Evolutionary conservation across 2,888 invertebrate genomes (phyloP).

Genomic region (Lasioglossum leucozonium): DNA sequence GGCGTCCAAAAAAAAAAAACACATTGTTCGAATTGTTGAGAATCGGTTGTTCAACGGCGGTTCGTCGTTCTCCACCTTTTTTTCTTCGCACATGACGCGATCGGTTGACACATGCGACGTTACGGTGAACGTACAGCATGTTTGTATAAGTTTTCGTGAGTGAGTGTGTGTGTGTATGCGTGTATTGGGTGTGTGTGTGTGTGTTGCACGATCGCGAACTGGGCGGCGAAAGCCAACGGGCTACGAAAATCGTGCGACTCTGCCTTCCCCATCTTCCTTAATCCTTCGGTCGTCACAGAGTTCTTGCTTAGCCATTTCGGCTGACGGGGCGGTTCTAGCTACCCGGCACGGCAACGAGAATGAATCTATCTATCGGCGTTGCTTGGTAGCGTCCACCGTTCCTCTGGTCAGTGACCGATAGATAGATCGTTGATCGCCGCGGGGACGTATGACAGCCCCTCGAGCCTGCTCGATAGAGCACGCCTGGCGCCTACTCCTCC

Average conservation of each 20-base stretch:
- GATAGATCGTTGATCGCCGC: constrained; percentile 38
- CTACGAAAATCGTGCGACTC: constrained; percentile 60
- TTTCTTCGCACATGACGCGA: constrained; percentile 24
- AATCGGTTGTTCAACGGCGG: constrained; percentile 6
- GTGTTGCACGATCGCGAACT: constrained; percentile 42
- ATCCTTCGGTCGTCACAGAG: constrained; percentile 15
- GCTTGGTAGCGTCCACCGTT: background rate
- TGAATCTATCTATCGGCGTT: constrained; percentile 31
- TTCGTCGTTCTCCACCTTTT: constrained; percentile 10
- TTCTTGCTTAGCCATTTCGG: background rate
- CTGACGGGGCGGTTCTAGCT: constrained; percentile 18
- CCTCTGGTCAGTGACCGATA: constrained; percentile 20
- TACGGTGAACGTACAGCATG: constrained; percentile 1
- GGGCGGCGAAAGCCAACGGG: constrained; percentile 74
- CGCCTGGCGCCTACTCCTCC: background rate
- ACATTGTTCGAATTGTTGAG: background rate
- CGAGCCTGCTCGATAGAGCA: constrained; percentile 32
- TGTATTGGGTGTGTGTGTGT: background rate
- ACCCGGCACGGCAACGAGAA: constrained; percentile 31
- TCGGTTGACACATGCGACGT: background rate
- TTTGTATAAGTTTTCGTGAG: background rate
- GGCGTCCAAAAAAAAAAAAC: background rate
- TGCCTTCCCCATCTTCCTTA: constrained; percentile 42
- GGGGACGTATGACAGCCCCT: constrained; percentile 8
- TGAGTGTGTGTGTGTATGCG: background rate